phyloP scores from a whole-genome alignment of 2,888 invertebrate genomes.

The Aspidiotus rigidus region DNA sequence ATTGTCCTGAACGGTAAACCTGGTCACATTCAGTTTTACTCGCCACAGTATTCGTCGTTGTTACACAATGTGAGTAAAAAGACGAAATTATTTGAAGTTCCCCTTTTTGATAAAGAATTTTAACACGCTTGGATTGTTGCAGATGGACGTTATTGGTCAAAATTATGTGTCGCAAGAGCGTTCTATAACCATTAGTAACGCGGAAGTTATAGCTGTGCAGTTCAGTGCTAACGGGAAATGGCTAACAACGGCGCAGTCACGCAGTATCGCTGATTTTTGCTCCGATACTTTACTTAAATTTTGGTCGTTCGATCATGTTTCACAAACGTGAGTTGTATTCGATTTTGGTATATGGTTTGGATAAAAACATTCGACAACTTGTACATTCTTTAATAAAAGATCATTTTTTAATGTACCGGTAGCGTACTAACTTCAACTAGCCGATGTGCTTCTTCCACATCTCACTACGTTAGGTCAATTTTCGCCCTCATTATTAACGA shows the following conservation, averaged over 20 bases:
- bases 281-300: constrained; percentile 64
- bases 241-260: constrained; percentile 62
- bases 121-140: constrained; percentile 1
- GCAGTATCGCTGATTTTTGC: constrained; percentile 51
- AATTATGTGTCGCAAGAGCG: constrained; percentile 60
- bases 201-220: constrained; percentile 57
- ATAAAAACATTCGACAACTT: background rate
- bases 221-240: constrained; percentile 58
- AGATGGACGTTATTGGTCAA: constrained; percentile 62
- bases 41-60: constrained; percentile 53
- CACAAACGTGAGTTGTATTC: constrained; percentile 50
- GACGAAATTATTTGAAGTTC: background rate
- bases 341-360: background rate
- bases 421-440: no score
- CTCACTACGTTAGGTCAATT: no score
- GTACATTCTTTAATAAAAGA: no score
- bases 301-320: constrained; percentile 54
- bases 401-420: no score
- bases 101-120: constrained; percentile 16
- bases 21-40: constrained; percentile 68
- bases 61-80: constrained; percentile 57
- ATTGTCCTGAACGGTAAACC: constrained; percentile 62
- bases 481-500: no score
- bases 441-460: no score
- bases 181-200: constrained; percentile 51